A percentile compares a stretch with the other conserved stretches of the same genome.
Conservation (phyloP, 2,888 invertebrate species). For the Mactromeris polynyma region DNA sequence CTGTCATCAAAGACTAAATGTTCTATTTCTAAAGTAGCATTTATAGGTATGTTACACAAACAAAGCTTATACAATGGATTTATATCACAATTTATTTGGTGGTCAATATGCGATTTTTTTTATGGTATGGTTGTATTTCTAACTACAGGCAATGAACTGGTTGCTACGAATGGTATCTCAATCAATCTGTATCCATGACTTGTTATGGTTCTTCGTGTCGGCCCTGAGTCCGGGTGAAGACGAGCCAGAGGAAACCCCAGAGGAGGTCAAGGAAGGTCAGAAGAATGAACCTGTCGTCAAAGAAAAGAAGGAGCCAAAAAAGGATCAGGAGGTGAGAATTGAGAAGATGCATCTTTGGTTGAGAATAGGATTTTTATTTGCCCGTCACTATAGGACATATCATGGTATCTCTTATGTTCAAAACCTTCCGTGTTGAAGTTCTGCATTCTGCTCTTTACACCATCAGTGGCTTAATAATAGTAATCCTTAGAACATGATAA, state of each 20-base stretch:
- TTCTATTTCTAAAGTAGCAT: too few relatives aligned
- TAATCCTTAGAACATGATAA: too few relatives aligned
- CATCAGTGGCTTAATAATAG: too few relatives aligned
- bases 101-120: too few relatives aligned
- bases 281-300: constrained; percentile 69
- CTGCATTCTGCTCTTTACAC: too few relatives aligned
- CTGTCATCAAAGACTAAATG: too few relatives aligned
- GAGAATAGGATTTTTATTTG: not conserved
- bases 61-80: too few relatives aligned
- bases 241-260: constrained; percentile 89
- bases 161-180: constrained; percentile 96
- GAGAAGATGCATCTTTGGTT: not conserved
- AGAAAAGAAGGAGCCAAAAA: constrained; percentile 65
- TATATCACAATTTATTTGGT: too few relatives aligned
- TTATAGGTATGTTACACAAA: too few relatives aligned
- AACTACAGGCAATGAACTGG: constrained; percentile 95
- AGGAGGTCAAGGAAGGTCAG: constrained; percentile 76
- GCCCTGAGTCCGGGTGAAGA: constrained; percentile 91
- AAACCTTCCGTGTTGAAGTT: too few relatives aligned
- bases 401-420: too few relatives aligned
- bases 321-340: constrained; percentile 62
- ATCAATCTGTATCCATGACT: constrained; percentile 96
- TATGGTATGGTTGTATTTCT: not conserved
- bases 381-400: too few relatives aligned
- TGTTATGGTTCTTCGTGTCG: constrained; percentile 98